These are phyloP conservation scores for Zingel zingel DNA, from an alignment of 2,113 vertebrate species.

Conservation along the genomic window DNA sequence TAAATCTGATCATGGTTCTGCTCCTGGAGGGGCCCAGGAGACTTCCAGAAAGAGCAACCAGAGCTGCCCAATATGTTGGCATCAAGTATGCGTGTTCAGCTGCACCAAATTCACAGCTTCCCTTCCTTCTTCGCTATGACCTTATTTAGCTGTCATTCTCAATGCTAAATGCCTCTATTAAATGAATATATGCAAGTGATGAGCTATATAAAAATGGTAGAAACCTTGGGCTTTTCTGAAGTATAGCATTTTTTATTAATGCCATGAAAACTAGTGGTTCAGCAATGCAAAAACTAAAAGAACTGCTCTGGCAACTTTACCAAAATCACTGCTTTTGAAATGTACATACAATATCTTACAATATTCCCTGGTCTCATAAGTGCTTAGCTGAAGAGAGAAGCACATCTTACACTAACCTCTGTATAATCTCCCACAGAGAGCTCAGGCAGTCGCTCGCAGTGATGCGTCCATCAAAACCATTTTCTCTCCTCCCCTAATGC, in stretches of 20 bases:
- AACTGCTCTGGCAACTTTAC: slow-evolving; percentile 22
- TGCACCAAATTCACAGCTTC: slow-evolving; percentile 49
- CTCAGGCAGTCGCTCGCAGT: slow-evolving; percentile 48
- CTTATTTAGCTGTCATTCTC: slow-evolving; percentile 42
- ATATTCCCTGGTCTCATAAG: slow-evolving; percentile 44
- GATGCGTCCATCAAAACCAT: slow-evolving; percentile 53
- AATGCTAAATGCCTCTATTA: slow-evolving; percentile 39
- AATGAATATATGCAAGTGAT: slow-evolving; percentile 43
- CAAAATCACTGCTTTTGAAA: neutral
- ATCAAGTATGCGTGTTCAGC: slow-evolving; percentile 30
- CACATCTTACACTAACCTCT: slow-evolving; percentile 55
- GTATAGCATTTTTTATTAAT: slow-evolving; percentile 3
- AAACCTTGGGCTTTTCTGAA: slow-evolving; percentile 2
- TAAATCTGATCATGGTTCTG: slow-evolving; percentile 72
- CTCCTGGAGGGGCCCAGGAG: slow-evolving; percentile 44
- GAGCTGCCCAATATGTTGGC: slow-evolving; percentile 62
- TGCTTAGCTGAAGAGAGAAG: slow-evolving; percentile 47
- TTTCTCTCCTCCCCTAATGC: slow-evolving; percentile 27
- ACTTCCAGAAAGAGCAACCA: slow-evolving; percentile 73
- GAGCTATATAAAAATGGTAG: slow-evolving; percentile 18
- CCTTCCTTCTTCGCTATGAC: slow-evolving; percentile 49
- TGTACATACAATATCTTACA: slow-evolving; percentile 37
- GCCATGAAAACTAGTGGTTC: neutral
- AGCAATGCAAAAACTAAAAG: slow-evolving; percentile 11
- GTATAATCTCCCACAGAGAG: slow-evolving; percentile 60